Evolutionary conservation across 1,140 invertebrate species (phyloP).

Genomic region (Sminthurinus signatus): DNA sequence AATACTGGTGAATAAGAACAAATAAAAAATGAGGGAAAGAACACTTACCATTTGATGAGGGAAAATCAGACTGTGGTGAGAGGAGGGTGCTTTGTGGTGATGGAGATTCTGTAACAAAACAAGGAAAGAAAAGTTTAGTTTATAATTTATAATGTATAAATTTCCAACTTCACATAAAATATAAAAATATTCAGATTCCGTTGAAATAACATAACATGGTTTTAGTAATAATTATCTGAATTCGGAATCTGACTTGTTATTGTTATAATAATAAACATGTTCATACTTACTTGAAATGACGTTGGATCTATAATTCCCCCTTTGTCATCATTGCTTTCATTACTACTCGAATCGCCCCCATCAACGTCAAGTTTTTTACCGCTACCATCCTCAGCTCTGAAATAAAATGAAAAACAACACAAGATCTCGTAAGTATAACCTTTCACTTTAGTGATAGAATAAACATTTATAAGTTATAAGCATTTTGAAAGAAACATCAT

Average conservation of each 20-base stretch:
- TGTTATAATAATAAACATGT: slow-evolving; percentile 16
- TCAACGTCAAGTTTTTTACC: slow-evolving; percentile 38
- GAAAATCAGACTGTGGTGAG: slow-evolving; percentile 20
- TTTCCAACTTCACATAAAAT: too few species aligned
- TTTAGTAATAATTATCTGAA: too few species aligned
- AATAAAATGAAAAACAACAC: slow-evolving; percentile 13
- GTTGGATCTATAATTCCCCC: slow-evolving; percentile 20
- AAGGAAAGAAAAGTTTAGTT: slow-evolving; percentile 12
- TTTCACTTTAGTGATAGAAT: background rate
- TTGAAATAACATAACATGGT: too few species aligned
- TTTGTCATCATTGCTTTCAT: slow-evolving; percentile 39
- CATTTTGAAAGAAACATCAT: too few species aligned
- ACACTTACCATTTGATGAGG: slow-evolving; percentile 26
- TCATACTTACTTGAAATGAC: slow-evolving; percentile 23
- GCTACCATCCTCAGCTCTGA: slow-evolving; percentile 40
- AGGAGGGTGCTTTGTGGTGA: slow-evolving; percentile 19
- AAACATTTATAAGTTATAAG: too few species aligned
- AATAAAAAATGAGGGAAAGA: too few species aligned
- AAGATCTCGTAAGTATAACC: background rate
- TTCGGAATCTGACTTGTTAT: too few species aligned
- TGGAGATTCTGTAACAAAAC: slow-evolving; percentile 15
- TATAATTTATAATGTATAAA: too few species aligned
- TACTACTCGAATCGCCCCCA: slow-evolving; percentile 37
- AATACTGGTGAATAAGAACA: too few species aligned
- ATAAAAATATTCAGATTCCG: too few species aligned